Percentiles rank a stretch among this genome's conserved stretches.
Conservation (phyloP, 2,888 invertebrate species). For the Cybosia mesomella region DNA sequence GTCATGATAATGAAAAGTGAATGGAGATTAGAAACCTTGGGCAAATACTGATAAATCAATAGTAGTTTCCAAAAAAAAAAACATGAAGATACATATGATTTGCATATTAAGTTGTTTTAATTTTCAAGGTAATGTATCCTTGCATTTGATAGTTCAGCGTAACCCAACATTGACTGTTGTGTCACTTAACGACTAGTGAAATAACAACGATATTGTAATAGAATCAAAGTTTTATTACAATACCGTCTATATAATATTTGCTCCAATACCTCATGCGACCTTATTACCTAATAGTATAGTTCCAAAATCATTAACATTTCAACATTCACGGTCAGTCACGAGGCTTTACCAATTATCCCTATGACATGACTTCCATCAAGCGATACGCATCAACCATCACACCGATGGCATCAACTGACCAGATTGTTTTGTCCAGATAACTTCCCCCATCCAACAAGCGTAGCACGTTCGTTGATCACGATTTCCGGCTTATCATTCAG, state of each 20-base stretch:
- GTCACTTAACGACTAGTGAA: neutral
- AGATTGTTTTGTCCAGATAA: conserved; percentile 86
- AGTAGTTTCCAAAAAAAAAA: too few species aligned
- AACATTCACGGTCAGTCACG: conserved; percentile 37
- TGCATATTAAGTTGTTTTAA: too few species aligned
- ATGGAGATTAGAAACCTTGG: too few species aligned
- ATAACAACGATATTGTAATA: neutral
- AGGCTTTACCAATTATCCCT: conserved; percentile 47
- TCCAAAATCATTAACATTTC: conserved; percentile 10
- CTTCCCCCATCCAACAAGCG: conserved; percentile 91
- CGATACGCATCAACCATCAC: conserved; percentile 31
- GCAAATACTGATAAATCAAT: neutral
- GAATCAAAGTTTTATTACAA: neutral
- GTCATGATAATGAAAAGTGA: too few species aligned
- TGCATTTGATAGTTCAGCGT: neutral
- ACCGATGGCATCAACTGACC: conserved; percentile 64
- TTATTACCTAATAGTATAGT: conserved; percentile 8
- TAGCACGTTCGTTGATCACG: conserved; percentile 85
- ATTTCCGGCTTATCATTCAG: conserved; percentile 91
- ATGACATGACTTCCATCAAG: conserved; percentile 31
- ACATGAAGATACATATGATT: too few species aligned
- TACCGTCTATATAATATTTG: neutral
- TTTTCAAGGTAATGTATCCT: neutral
- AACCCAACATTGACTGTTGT: too few species aligned
- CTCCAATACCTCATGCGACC: neutral